phyloP scores from a whole-genome alignment of 1,140 invertebrate species.

The Elymnias hypermnestra region DNA sequence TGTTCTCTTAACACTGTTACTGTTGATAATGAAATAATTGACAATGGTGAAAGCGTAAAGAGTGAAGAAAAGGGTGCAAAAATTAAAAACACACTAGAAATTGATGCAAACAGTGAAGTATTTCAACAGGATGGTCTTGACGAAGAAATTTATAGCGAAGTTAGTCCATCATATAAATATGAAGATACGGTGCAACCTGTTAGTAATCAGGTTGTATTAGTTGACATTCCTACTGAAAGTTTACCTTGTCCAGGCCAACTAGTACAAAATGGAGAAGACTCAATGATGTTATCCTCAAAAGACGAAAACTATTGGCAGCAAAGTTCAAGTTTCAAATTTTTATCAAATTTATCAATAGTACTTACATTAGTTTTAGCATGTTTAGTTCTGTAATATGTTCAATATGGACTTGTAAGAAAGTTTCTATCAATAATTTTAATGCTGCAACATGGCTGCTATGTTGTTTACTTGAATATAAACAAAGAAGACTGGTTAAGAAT shows the following conservation, averaged over 20 bases:
- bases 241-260: constrained; percentile 44
- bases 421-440: constrained; percentile 4
- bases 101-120: constrained; percentile 33
- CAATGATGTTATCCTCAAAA: constrained; percentile 62
- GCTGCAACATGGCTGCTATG: background rate
- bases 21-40: constrained; percentile 11
- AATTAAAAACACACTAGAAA: constrained; percentile 33
- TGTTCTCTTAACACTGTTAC: constrained; percentile 32
- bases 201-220: constrained; percentile 39
- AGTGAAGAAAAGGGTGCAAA: constrained; percentile 21
- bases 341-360: constrained; percentile 36
- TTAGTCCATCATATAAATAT: constrained; percentile 33
- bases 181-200: constrained; percentile 39
- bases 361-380: constrained; percentile 30
- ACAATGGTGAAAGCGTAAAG: constrained; percentile 10
- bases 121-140: constrained; percentile 41
- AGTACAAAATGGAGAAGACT: constrained; percentile 54
- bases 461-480: constrained; percentile 38
- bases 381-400: constrained; percentile 12
- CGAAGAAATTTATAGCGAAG: constrained; percentile 34
- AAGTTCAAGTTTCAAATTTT: constrained; percentile 33
- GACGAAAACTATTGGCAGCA: constrained; percentile 56
- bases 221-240: constrained; percentile 42
- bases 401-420: constrained; percentile 6
- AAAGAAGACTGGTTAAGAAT: constrained; percentile 54